These are phyloP conservation scores for Drosophila azteca DNA, from an alignment of 1,140 invertebrate genomes.

Conservation along the genomic window DNA sequence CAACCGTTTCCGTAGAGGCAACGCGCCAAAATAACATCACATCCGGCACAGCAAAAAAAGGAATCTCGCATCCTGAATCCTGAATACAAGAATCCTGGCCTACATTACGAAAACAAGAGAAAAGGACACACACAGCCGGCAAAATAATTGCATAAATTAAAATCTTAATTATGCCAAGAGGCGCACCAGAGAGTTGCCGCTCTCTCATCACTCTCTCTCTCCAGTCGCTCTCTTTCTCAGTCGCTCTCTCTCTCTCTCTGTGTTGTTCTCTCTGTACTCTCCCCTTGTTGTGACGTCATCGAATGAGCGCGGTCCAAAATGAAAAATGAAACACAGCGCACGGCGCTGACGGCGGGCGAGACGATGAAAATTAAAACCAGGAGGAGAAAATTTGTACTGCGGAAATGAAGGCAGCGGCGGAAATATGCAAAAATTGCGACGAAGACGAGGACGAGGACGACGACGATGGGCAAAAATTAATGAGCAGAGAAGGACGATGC, in stretches of 20 bases:
- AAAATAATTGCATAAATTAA: constrained; percentile 83
- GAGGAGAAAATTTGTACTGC: constrained; percentile 65
- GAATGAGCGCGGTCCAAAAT: constrained; percentile 77
- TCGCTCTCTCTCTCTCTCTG: constrained; percentile 1
- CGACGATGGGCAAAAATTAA: constrained; percentile 56
- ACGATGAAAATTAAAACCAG: constrained; percentile 61
- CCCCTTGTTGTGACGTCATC: constrained; percentile 63
- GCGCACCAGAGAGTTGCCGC: constrained; percentile 30
- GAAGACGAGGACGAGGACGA: constrained; percentile 18
- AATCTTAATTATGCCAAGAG: constrained; percentile 77
- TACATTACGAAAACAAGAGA: constrained; percentile 38
- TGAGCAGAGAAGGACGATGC: constrained; percentile 34
- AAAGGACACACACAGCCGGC: constrained; percentile 67
- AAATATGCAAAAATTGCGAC: constrained; percentile 62
- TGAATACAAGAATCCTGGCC: constrained; percentile 14
- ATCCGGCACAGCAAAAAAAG: constrained; percentile 30
- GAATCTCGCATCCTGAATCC: constrained; percentile 29
- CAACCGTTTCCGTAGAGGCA: constrained; percentile 64
- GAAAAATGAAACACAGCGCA: constrained; percentile 72
- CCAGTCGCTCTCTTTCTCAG: neutral
- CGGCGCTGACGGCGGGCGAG: constrained; percentile 12
- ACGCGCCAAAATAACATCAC: constrained; percentile 70
- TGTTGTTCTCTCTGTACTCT: constrained; percentile 3
- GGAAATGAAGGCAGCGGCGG: constrained; percentile 63
- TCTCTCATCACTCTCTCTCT: constrained; percentile 14